Base-by-base conservation (phyloP, 2,113 vertebrate species). In the Danionella cerebrum region DNA sequence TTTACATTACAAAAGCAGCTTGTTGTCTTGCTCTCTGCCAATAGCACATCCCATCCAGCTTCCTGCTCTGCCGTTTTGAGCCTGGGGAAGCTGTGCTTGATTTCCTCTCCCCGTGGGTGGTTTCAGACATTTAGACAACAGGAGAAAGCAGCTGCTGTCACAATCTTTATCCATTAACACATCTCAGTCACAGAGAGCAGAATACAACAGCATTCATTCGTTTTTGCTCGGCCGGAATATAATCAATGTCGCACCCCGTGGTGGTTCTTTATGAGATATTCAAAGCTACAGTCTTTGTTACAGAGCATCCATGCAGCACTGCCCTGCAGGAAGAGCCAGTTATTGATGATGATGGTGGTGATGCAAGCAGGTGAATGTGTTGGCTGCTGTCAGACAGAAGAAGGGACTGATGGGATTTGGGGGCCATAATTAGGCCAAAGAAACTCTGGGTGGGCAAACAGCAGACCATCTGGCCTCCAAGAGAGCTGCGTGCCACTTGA, bases 381-480 rank as follows among this genome's bases (percentile, higher is more conserved):
- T 50, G 57, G 63, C 12, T 24, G 47, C 51, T 60, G 19, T 62
- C 19, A 55, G 11, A 69, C 2, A 22, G 52, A 38, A 38, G 31
- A 22, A 19, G 31, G 65, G 52, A 21, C 44, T 52, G 55, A 63
- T 66, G 71, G 69, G 67, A 19, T 58, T 39, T 13, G 35, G 72
- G 73, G 64, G 55, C 73, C 67, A 78, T 78, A 74, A 80, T 79
- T 82, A 77, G 77, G 60, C 50, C 21, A 57, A 72, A 53, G 54
- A 76, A 73, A 47, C 57, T 24, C 57, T 57, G 63, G 71, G 58
- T 77, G 76, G 65, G 66, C 59, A 73, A 80, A 79, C 76, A 65
- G 70, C 53, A 42, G 67, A 84, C 84, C 85, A 85, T 85, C 85
- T 87, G 86, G 80, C 69, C 51, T 64, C 24, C 9, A 63, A 63